Conservation (phyloP, 1,140 invertebrate genomes). For the Conus betulinus region DNA sequence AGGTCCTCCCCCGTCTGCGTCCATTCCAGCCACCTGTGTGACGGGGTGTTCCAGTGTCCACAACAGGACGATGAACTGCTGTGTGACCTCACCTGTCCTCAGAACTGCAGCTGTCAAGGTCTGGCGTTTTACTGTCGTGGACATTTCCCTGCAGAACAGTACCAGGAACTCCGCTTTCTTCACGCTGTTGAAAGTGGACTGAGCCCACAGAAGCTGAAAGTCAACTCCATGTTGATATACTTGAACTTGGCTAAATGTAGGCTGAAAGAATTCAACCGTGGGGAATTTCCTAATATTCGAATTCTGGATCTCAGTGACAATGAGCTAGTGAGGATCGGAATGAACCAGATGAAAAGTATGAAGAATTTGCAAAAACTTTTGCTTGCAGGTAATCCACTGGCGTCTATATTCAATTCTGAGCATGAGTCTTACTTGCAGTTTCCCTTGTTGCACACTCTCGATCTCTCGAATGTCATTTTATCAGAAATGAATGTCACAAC, state of each 20-base stretch:
- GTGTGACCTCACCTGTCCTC: constrained; percentile 43
- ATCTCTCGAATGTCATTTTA: background rate
- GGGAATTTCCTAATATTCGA: constrained; percentile 1
- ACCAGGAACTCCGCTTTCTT: background rate
- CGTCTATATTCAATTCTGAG: background rate
- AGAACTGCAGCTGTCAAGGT: constrained; percentile 40
- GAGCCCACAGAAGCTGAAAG: background rate
- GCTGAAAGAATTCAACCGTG: background rate
- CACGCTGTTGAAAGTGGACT: background rate
- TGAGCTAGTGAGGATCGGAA: background rate
- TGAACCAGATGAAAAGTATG: background rate
- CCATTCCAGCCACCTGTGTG: constrained; percentile 21
- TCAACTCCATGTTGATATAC: background rate
- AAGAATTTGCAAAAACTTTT: background rate
- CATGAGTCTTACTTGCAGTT: background rate
- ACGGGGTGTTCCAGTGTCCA: constrained; percentile 36
- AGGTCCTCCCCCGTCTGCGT: constrained; percentile 30
- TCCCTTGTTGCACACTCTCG: background rate
- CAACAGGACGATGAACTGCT: constrained; percentile 43
- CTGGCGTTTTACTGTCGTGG: constrained; percentile 13
- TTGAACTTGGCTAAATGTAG: constrained; percentile 8
- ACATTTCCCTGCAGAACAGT: background rate
- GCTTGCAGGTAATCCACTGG: background rate
- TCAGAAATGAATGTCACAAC: background rate
- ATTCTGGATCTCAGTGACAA: constrained; percentile 5